Percentiles rank a stretch among this genome's conserved stretches.
These are phyloP conservation scores for Strix aluco DNA, from an alignment of 2,113 vertebrate genomes.

Conservation along the genomic window DNA sequence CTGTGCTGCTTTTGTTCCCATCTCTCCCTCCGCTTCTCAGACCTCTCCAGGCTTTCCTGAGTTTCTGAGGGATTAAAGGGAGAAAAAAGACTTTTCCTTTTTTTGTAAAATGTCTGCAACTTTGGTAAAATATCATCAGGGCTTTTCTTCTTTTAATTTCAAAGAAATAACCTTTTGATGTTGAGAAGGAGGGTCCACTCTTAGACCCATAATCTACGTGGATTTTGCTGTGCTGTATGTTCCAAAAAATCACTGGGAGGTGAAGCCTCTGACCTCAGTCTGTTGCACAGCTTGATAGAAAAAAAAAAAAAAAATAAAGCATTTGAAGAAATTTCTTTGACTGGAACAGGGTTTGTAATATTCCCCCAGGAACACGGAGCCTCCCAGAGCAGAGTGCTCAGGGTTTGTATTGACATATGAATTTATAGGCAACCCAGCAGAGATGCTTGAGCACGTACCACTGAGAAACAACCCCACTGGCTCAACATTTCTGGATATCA, in stretches of 20 bases:
- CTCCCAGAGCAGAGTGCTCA: not conserved
- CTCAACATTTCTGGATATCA: fast-evolving
- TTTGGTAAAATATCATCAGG: not conserved
- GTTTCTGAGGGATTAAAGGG: not conserved
- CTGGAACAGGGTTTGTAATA: not conserved
- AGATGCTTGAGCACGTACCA: not conserved
- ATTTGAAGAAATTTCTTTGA: not conserved
- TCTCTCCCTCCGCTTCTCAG: conserved; percentile 75
- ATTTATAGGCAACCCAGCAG: not conserved
- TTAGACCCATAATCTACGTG: fast-evolving
- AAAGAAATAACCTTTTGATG: not conserved
- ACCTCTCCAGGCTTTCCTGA: conserved; percentile 30
- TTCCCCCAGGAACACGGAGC: not conserved
- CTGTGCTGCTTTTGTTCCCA: conserved; percentile 74
- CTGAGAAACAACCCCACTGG: fast-evolving
- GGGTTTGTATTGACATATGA: fast-evolving
- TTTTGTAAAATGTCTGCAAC: not conserved
- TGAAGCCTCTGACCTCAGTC: not conserved
- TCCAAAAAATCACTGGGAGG: not conserved
- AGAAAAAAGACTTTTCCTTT: not conserved
- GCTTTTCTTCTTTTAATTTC: not conserved
- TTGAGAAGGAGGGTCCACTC: not conserved
- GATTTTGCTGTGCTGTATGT: not conserved
- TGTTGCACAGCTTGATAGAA: not conserved
- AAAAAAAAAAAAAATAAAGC: not conserved